Evolutionary conservation across 2,888 invertebrate species (phyloP).

Genomic region (Lycia hirtaria): DNA sequence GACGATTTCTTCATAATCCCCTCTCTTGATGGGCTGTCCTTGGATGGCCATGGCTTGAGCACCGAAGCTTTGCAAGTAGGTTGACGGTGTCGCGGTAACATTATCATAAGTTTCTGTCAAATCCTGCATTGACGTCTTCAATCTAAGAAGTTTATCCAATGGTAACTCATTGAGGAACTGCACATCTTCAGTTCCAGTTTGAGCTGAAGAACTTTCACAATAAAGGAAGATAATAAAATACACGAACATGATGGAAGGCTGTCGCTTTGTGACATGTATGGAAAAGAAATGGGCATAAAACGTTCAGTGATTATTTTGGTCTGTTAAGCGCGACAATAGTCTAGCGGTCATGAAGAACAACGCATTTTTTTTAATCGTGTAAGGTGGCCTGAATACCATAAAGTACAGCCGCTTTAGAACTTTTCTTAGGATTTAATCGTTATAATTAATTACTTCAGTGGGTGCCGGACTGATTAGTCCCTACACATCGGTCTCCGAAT

Average conservation of each 20-base stretch:
- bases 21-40: conserved; percentile 66
- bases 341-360: conserved; percentile 59
- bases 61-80: conserved; percentile 64
- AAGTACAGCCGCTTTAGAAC: background rate
- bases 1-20: conserved; percentile 78
- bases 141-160: conserved; percentile 87
- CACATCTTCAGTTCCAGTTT: conserved; percentile 65
- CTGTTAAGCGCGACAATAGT: conserved; percentile 65
- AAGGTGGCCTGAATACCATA: background rate
- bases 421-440: too few species aligned
- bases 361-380: conserved; percentile 35
- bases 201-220: conserved; percentile 46
- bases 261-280: conserved; percentile 49
- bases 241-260: conserved; percentile 57
- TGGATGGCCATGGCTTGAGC: conserved; percentile 76
- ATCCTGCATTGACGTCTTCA: conserved; percentile 80
- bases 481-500: too few species aligned
- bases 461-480: too few species aligned
- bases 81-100: conserved; percentile 54
- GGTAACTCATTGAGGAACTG: conserved; percentile 88
- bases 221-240: conserved; percentile 47
- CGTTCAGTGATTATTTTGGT: conserved; percentile 62
- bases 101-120: conserved; percentile 61
- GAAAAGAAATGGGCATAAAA: conserved; percentile 32
- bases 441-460: too few species aligned